phyloP scores from a whole-genome alignment of 2,888 invertebrate genomes.

The Biston stratarius region DNA sequence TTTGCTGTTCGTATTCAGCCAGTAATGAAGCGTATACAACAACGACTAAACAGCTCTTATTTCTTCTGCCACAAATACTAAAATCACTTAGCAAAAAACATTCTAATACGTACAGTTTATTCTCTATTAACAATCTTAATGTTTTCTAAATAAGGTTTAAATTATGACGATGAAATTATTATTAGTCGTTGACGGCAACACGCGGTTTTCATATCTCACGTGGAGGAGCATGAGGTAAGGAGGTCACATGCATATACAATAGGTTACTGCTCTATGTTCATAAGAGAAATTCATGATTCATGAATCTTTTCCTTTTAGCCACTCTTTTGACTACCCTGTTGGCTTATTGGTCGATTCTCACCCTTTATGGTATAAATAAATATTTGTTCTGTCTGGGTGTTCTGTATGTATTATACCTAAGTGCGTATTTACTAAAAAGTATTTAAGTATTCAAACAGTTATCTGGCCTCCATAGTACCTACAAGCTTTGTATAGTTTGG shows the following conservation, averaged over 20 bases:
- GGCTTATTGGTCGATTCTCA: too few species aligned
- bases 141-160: neutral
- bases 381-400: too few species aligned
- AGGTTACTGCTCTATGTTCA: neutral
- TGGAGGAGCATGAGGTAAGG: slow-evolving; percentile 5
- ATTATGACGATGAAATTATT: neutral
- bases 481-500: too few species aligned
- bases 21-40: slow-evolving; percentile 5
- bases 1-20: neutral
- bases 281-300: neutral
- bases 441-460: too few species aligned
- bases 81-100: neutral
- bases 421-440: too few species aligned
- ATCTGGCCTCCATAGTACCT: too few species aligned
- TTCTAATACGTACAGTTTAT: neutral
- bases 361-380: too few species aligned
- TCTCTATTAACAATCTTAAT: neutral
- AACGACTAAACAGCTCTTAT: slow-evolving; percentile 4
- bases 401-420: too few species aligned
- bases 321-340: too few species aligned
- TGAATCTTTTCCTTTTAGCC: neutral
- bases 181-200: slow-evolving; percentile 7
- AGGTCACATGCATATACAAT: neutral
- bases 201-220: slow-evolving; percentile 6
- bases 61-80: neutral